Base-by-base conservation (phyloP, 2,797 vertebrate genomes). In the Acanthornis magna region DNA sequence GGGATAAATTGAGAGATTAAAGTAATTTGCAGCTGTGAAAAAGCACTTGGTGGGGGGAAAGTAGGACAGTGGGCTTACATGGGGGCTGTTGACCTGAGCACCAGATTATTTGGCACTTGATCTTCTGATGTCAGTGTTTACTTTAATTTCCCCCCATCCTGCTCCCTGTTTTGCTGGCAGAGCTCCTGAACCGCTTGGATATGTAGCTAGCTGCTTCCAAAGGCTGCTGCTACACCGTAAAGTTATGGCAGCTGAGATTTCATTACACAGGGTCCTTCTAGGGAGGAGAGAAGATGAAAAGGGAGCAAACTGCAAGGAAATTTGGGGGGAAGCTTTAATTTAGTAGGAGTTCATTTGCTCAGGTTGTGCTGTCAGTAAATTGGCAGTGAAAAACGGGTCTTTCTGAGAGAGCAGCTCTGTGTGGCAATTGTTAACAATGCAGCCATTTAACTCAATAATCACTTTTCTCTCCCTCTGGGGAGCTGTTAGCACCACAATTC, bases 361-460 rank as follows among this genome's bases (percentile, higher is more conserved):
- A 34, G 80, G 36, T 85, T 89, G 77, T 55, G 73, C 91, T 79
- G 81, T 91, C 68, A 61, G 79, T 72, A 89, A 93, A 65, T 61
- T 89, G 94, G 91, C 87, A 75, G 47, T 85, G 85, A 95, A 83
- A 92, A 95, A 91, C 84, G 77, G 77, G 86, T 94, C 85, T 77
- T 89, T 61, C 47, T 79, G 85, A 91, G 93, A 62, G 67, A 93
- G 88, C 60, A 58, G 53, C 66, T 92, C 54, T 68, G 67, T 66
- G 86, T 96, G 76, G 89, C 92, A 89, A 17, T 91, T 96, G 95
- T 86, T 96, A 97, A 96, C 83, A 79, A 83, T 88, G 92, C 81
- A 95, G 96, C 93, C 85, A 75, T 96, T 97, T 97, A 97, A 96
- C 93, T 97, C 22, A 23, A 88, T 97, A 96, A 97, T 96, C 96